Conservation (phyloP, 2,888 invertebrate genomes). For the Dioctria linearis region DNA sequence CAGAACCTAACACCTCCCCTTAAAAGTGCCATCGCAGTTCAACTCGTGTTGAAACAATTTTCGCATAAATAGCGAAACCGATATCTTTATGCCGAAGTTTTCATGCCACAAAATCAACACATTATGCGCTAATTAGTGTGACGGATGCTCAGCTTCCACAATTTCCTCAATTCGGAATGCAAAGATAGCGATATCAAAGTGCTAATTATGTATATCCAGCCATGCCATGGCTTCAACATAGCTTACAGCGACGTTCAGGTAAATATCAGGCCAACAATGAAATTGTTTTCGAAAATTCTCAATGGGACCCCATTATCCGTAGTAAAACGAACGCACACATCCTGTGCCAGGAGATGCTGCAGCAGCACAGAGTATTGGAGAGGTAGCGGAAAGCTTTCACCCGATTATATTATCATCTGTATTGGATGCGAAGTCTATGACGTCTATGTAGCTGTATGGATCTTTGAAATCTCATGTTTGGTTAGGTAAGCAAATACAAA, state of each 20-base stretch:
- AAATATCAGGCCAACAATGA: slow-evolving; percentile 48
- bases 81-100: slow-evolving; percentile 8
- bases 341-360: neutral
- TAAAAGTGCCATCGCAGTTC: neutral
- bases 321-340: slow-evolving; percentile 37
- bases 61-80: neutral
- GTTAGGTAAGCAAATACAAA: slow-evolving; percentile 56
- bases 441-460: slow-evolving; percentile 11
- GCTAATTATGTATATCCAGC: slow-evolving; percentile 27
- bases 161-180: slow-evolving; percentile 33
- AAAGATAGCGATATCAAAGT: slow-evolving; percentile 39
- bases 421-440: neutral
- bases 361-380: neutral
- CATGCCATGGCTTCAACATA: neutral
- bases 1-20: too few species aligned
- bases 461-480: slow-evolving; percentile 51
- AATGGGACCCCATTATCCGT: slow-evolving; percentile 33
- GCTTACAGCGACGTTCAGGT: slow-evolving; percentile 32
- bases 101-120: slow-evolving; percentile 10
- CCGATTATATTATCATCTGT: neutral
- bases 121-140: slow-evolving; percentile 49
- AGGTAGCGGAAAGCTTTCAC: neutral
- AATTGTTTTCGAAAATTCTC: slow-evolving; percentile 49
- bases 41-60: neutral
- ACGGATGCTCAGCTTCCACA: slow-evolving; percentile 45